Conservation (phyloP, 2,113 vertebrate genomes). For the Isichthys henryi region DNA sequence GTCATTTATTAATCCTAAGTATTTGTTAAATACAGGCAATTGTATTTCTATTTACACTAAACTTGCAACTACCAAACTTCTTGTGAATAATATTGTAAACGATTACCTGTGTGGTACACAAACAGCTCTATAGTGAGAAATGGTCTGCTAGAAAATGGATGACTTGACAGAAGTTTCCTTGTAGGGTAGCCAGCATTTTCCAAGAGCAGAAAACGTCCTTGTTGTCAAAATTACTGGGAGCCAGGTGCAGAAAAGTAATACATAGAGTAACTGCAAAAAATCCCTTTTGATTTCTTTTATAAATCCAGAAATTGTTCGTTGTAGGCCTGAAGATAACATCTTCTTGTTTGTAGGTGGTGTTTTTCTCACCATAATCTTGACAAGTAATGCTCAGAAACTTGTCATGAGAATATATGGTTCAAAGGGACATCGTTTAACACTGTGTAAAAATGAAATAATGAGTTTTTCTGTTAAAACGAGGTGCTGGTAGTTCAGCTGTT, state of each 20-base stretch:
- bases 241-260: neutral
- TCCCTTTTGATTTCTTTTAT: neutral
- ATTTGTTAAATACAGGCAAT: constrained; percentile 17
- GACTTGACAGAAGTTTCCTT: neutral
- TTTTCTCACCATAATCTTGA: neutral
- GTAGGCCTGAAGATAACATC: neutral
- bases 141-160: neutral
- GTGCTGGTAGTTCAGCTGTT: neutral
- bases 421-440: neutral
- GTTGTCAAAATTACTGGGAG: neutral
- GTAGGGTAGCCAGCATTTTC: neutral
- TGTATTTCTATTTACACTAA: constrained; percentile 3
- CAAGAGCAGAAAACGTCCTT: neutral
- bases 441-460: neutral
- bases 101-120: constrained; percentile 1
- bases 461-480: neutral
- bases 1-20: constrained; percentile 24
- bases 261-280: neutral
- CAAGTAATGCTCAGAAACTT: neutral
- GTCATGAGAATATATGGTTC: neutral
- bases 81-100: constrained; percentile 8
- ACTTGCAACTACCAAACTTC: constrained; percentile 6
- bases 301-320: neutral
- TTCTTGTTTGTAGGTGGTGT: neutral
- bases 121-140: neutral